Conservation (phyloP, 2,113 vertebrate species). For the Dendrocopos noguchii region DNA sequence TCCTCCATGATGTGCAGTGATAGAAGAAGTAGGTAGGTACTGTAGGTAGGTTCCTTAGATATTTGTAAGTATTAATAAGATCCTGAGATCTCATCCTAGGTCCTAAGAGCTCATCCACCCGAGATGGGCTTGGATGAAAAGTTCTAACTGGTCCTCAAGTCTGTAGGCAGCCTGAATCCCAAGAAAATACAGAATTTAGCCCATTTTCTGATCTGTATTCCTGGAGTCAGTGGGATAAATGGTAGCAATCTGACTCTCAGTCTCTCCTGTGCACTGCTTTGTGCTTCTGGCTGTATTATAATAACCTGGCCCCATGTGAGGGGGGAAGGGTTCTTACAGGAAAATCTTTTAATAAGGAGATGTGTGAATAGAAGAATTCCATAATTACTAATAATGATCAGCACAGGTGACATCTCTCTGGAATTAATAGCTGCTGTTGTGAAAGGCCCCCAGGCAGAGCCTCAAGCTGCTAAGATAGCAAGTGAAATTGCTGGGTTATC, state of each 20-base stretch:
- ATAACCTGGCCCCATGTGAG: neutral
- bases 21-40: neutral
- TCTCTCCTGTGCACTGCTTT: neutral
- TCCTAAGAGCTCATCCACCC: neutral
- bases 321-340: neutral
- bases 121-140: neutral
- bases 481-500: neutral
- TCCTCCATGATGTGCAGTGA: too few species aligned
- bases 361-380: neutral
- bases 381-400: neutral
- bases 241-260: neutral
- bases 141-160: neutral
- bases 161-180: neutral
- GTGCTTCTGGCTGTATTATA: neutral
- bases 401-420: neutral
- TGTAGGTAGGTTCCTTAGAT: neutral
- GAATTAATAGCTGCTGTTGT: neutral
- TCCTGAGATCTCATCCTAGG: neutral
- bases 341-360: neutral
- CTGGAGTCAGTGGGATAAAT: neutral
- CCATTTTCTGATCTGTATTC: neutral
- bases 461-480: neutral
- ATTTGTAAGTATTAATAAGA: too few species aligned
- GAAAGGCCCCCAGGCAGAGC: constrained; percentile 3
- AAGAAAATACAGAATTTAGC: neutral